phyloP scores from a whole-genome alignment of 2,113 vertebrate genomes.

The Archilochus colubris region DNA sequence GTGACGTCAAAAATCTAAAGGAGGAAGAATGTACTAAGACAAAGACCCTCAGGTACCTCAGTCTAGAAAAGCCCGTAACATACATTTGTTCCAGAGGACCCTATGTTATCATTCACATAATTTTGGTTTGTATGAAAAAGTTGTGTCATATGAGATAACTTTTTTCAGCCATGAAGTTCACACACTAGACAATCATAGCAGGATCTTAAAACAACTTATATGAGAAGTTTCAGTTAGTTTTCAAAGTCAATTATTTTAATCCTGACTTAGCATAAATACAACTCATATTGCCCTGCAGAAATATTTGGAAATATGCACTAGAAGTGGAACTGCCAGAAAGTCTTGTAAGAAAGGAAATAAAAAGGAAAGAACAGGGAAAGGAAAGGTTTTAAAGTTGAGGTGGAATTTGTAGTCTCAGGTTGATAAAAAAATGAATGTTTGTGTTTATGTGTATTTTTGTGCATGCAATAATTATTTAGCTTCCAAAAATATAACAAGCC shows the following conservation, averaged over 20 bases:
- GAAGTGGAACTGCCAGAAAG: background rate
- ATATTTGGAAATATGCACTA: background rate
- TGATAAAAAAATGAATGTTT: background rate
- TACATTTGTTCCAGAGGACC: background rate
- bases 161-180: background rate
- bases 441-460: background rate
- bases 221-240: background rate
- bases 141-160: background rate
- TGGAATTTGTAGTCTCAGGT: background rate
- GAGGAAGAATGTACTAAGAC: background rate
- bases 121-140: background rate
- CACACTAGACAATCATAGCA: background rate
- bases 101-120: background rate
- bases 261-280: background rate
- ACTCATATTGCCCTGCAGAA: background rate
- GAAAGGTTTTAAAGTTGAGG: background rate
- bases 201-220: background rate
- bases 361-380: background rate
- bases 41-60: background rate
- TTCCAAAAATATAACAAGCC: background rate
- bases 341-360: background rate
- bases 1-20: rapidly evolving
- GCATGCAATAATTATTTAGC: background rate
- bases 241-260: background rate
- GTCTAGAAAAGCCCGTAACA: background rate